Evolutionary conservation across 2,797 vertebrate genomes (phyloP).

Genomic region (Micrastur ruficollis): DNA sequence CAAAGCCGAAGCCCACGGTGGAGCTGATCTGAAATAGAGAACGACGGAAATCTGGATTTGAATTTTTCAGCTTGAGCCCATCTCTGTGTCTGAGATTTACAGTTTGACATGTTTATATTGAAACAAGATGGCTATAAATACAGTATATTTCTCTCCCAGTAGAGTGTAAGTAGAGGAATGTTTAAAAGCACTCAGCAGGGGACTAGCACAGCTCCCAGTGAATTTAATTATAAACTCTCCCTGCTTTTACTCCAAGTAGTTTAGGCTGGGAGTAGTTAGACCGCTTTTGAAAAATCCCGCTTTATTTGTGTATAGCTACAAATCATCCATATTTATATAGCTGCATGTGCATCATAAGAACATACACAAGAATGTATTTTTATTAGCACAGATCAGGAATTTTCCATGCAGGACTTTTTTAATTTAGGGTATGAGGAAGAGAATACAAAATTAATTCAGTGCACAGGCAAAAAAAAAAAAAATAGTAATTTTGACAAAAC

Average conservation of each 20-base stretch:
- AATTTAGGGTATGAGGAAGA: neutral
- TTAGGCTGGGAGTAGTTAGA: conserved; percentile 49
- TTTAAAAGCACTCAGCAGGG: conserved; percentile 61
- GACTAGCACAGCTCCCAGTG: conserved; percentile 24
- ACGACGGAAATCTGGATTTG: neutral
- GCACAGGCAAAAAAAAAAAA: neutral
- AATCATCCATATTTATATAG: conserved; percentile 34
- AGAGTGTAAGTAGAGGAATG: conserved; percentile 18
- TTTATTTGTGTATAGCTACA: conserved; percentile 30
- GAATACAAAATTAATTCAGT: neutral
- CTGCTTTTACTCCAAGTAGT: conserved; percentile 14
- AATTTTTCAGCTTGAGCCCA: conserved; percentile 43
- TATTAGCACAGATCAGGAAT: neutral
- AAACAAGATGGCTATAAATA: conserved; percentile 64
- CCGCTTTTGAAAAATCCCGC: conserved; percentile 49
- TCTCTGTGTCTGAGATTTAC: conserved; percentile 40
- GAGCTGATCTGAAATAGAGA: neutral
- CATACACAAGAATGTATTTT: neutral
- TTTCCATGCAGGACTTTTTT: neutral
- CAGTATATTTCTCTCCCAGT: conserved; percentile 42
- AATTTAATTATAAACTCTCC: conserved; percentile 55
- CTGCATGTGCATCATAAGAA: neutral
- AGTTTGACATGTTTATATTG: conserved; percentile 64
- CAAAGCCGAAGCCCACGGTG: neutral
- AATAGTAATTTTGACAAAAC: neutral